Base-by-base conservation (phyloP, 2,797 vertebrate genomes). In the Sciurus carolinensis region DNA sequence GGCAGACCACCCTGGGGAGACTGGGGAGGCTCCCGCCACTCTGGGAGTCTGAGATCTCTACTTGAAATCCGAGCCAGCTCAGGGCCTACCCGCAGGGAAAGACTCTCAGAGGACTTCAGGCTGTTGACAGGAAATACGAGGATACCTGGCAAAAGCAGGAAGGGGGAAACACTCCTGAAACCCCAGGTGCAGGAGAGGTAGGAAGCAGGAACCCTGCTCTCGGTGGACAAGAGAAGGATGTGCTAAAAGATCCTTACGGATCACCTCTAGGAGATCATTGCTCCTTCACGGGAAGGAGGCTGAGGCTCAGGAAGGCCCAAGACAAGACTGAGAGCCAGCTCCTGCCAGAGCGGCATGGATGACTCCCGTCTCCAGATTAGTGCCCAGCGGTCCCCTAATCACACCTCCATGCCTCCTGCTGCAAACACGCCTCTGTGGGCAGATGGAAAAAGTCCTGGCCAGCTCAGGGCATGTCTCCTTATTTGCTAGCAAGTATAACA, bases 261-360 rank as follows among this genome's bases (percentile, higher is more conserved):
- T 47, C 50, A 14, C 36, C 69, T 81, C 36, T 3, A 33, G 42
- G 42, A 90, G 15, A 67, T 9, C 50, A 33, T 33, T 44, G 33
- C 26, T 92, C 59, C 33, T 59, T 79, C 62, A 66, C 36, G 33
- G 33, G 30, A 18, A 79, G 72, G 71, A 95, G 30, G 50, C 30
- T 1, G 44, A 90, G 42, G 42, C 42, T 28, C 24, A 26, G 62
- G 24, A 30, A 85, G 33, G 26, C 15, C 71, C 28, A 79, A 72
- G 52, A 50, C 13, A 57, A 54, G 54, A 52, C 4, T 36, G 30
- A 42, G 4, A 22, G 81, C 3, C 44, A 33, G 80, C 24, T 24
- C 0, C 0, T 4, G 2, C 64, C 0, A 0, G n/a, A 62, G 80
- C 2, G 0, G 76, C 39, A 15, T 0, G 5, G 3, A 42, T 47